Conservation (phyloP, 1,140 invertebrate species). For the Cotesia chilonis region DNA sequence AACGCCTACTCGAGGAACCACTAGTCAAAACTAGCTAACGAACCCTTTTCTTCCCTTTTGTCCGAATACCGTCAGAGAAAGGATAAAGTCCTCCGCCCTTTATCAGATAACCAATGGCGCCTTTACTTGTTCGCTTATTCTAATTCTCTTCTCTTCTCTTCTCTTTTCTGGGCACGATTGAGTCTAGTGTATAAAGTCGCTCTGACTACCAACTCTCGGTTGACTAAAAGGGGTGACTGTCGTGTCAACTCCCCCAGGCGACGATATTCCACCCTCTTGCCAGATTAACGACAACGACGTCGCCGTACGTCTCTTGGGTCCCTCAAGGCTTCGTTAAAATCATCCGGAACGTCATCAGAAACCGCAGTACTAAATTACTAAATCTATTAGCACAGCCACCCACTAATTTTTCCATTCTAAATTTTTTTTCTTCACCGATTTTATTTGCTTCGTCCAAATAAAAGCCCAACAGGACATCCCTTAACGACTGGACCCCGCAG, state of each 20-base stretch:
- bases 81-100: constrained; percentile 18
- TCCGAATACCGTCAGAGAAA: constrained; percentile 14
- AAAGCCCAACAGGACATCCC: constrained; percentile 11
- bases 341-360: constrained; percentile 30
- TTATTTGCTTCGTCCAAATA: no score
- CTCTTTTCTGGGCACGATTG: neutral
- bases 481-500: constrained; percentile 9
- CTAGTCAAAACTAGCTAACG: no score
- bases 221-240: constrained; percentile 40
- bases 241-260: constrained; percentile 32
- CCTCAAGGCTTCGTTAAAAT: constrained; percentile 44
- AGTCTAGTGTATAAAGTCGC: neutral
- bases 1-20: constrained; percentile 34
- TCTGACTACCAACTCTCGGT: constrained; percentile 29
- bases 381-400: neutral
- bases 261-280: constrained; percentile 29
- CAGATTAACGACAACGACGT: constrained; percentile 24
- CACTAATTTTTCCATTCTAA: no score
- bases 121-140: constrained; percentile 10
- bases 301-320: constrained; percentile 36
- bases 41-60: constrained; percentile 47
- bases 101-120: constrained; percentile 34
- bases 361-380: constrained; percentile 35
- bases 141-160: constrained; percentile 32
- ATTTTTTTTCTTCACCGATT: no score